A percentile compares a stretch with the other conserved stretches of the same genome.
phyloP scores from a whole-genome alignment of 2,888 invertebrate genomes.

The Sceliomorpha sp. region DNA sequence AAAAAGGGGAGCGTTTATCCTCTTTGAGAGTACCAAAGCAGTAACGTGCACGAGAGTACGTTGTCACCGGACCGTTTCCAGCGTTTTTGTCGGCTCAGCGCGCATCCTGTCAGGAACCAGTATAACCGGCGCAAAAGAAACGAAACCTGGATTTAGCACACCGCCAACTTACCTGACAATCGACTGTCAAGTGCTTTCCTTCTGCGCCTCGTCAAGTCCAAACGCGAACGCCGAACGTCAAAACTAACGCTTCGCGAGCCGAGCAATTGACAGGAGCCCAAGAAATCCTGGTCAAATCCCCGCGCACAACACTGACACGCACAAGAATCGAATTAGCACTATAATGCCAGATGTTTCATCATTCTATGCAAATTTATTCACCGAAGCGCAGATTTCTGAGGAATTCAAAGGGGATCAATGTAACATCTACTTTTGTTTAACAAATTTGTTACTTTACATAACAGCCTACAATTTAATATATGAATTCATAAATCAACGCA shows the following conservation, averaged over 20 bases:
- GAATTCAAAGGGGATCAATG: no score
- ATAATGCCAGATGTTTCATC: no score
- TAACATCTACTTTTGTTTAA: no score
- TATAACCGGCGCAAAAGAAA: constrained; percentile 47
- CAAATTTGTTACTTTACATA: no score
- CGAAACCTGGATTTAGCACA: constrained; percentile 28
- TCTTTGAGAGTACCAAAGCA: constrained; percentile 16
- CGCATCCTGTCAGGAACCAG: constrained; percentile 47
- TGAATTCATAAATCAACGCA: no score
- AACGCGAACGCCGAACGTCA: constrained; percentile 1
- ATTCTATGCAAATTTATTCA: no score
- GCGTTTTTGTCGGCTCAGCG: constrained; percentile 43
- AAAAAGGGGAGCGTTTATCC: constrained; percentile 25
- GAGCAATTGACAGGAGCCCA: constrained; percentile 8
- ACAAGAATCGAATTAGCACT: no score
- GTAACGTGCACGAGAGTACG: constrained; percentile 23
- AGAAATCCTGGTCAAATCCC: neutral
- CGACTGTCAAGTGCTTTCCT: constrained; percentile 25
- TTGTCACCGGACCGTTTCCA: constrained; percentile 43
- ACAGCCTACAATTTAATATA: no score
- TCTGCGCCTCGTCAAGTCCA: neutral
- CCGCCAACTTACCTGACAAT: constrained; percentile 33
- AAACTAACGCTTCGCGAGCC: neutral
- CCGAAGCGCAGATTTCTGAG: no score
- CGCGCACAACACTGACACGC: no score